Conservation (phyloP, 1,140 invertebrate genomes). For the Danaus plexippus region DNA sequence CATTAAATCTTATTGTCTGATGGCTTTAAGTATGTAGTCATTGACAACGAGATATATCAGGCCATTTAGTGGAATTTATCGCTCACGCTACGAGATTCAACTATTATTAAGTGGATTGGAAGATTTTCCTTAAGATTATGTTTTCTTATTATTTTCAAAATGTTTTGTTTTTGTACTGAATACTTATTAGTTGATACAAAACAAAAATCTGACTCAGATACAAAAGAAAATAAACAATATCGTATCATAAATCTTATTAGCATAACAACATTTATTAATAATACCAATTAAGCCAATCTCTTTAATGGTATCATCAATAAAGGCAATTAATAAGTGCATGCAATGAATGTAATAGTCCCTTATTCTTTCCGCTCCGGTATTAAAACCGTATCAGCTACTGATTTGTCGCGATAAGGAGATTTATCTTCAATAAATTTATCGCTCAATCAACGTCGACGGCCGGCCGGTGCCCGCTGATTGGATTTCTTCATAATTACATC, state of each 20-base stretch:
- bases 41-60: constrained; percentile 51
- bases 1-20: constrained; percentile 60
- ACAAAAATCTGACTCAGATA: too few species aligned
- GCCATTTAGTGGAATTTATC: constrained; percentile 47
- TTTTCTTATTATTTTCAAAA: too few species aligned
- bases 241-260: too few species aligned
- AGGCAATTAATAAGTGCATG: constrained; percentile 18
- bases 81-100: constrained; percentile 16
- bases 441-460: constrained; percentile 67
- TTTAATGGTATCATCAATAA: constrained; percentile 3
- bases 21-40: constrained; percentile 45
- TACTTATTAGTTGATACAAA: too few species aligned
- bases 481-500: constrained; percentile 72
- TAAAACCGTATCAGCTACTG: constrained; percentile 50
- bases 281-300: too few species aligned
- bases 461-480: constrained; percentile 56
- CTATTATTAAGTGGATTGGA: too few species aligned
- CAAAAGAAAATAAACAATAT: too few species aligned
- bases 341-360: constrained; percentile 26
- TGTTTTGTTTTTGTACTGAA: too few species aligned
- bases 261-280: too few species aligned
- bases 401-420: constrained; percentile 65
- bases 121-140: too few species aligned
- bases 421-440: constrained; percentile 69
- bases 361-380: constrained; percentile 39